These are phyloP conservation scores for Eupithecia abbreviata DNA, from an alignment of 2,888 invertebrate genomes.

Conservation along the genomic window DNA sequence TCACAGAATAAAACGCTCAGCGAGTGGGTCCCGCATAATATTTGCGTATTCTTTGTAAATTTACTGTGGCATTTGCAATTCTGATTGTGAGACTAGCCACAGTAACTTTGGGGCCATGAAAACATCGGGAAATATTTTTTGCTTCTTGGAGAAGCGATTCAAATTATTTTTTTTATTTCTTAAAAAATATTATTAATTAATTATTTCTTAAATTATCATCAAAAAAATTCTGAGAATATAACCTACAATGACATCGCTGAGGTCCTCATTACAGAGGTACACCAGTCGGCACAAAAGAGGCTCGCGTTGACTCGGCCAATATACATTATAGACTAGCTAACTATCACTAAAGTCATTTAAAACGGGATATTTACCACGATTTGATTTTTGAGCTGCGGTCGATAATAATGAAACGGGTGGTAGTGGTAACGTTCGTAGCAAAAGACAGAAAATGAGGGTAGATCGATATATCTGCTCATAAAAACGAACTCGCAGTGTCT, in stretches of 20 bases:
- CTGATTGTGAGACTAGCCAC: constrained; percentile 57
- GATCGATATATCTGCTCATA: too few relatives aligned
- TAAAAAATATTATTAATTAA: too few relatives aligned
- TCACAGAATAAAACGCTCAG: constrained; percentile 58
- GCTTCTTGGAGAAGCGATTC: neutral
- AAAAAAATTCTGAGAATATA: neutral
- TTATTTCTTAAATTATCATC: too few relatives aligned
- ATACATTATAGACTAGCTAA: too few relatives aligned
- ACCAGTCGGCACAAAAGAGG: neutral
- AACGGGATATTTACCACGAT: too few relatives aligned
- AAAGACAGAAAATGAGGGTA: too few relatives aligned
- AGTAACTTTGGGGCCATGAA: constrained; percentile 41
- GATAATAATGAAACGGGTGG: too few relatives aligned
- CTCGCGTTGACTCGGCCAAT: neutral
- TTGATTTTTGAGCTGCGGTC: too few relatives aligned
- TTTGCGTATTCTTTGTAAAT: constrained; percentile 73
- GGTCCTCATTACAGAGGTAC: neutral
- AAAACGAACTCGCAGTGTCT: too few relatives aligned
- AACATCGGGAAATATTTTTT: neutral
- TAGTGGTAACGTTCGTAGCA: too few relatives aligned
- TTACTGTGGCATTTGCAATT: constrained; percentile 71
- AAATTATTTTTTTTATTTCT: too few relatives aligned
- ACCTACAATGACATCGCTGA: neutral
- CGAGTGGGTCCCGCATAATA: constrained; percentile 67
- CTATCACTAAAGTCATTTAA: too few relatives aligned